These are phyloP conservation scores for Sebastes diploproa DNA, from an alignment of 2,797 vertebrate genomes.

Conservation along the genomic window DNA sequence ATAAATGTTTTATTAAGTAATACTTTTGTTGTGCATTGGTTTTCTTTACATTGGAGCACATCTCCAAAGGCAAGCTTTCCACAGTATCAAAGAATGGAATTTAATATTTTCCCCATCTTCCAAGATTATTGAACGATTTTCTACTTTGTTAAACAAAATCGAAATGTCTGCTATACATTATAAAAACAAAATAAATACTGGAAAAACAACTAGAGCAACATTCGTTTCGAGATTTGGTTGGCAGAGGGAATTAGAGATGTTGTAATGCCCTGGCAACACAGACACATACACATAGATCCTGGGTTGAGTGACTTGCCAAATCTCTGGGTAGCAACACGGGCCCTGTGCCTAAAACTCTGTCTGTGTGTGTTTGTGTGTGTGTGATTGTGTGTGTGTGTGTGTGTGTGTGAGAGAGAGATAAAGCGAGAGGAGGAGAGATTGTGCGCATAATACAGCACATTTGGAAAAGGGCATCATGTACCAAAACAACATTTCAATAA, in stretches of 20 bases:
- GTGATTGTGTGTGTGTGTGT: not conserved
- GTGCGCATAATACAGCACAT: constrained; percentile 49
- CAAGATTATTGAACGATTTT: not conserved
- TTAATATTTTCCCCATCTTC: not conserved
- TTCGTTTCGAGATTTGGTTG: constrained; percentile 46
- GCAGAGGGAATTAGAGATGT: constrained; percentile 60
- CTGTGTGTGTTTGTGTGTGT: constrained; percentile 3
- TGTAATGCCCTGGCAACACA: constrained; percentile 70
- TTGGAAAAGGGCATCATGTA: constrained; percentile 33
- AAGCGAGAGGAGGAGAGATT: not conserved
- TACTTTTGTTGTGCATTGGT: not conserved
- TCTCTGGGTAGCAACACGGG: constrained; percentile 56
- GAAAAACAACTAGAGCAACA: constrained; percentile 16
- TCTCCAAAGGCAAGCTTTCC: not conserved
- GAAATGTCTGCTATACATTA: not conserved
- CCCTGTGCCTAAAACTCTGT: constrained; percentile 36
- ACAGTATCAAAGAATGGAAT: not conserved
- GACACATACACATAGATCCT: constrained; percentile 18
- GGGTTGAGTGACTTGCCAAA: constrained; percentile 60
- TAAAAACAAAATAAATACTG: not conserved
- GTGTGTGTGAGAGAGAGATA: not conserved
- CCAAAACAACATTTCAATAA: constrained; percentile 59
- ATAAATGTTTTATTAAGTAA: constrained; percentile 16
- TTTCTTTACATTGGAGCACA: not conserved
- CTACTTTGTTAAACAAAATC: constrained; percentile 15